phyloP scores from a whole-genome alignment of 2,113 vertebrate species.

The Pterocles orientalis region DNA sequence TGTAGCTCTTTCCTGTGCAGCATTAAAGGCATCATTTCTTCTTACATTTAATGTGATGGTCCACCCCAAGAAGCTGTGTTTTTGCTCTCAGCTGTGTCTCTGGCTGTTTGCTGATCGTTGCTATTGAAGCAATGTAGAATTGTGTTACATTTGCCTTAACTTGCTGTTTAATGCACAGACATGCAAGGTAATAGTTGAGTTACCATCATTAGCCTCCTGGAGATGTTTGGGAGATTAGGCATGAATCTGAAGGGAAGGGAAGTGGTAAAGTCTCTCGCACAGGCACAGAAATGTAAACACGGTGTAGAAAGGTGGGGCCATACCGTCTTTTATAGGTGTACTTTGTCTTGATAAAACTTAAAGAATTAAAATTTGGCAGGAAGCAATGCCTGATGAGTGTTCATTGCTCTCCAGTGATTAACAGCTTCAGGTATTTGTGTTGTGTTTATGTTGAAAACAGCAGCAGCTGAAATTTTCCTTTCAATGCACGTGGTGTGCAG shows the following conservation, averaged over 20 bases:
- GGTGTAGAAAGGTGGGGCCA: not conserved
- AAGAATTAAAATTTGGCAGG: not conserved
- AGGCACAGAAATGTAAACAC: not conserved
- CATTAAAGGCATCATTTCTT: not conserved
- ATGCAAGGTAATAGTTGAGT: not conserved
- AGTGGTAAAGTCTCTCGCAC: not conserved
- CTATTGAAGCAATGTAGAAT: not conserved
- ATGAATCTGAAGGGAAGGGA: not conserved
- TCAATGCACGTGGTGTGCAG: not conserved
- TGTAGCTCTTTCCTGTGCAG: not conserved
- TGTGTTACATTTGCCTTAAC: not conserved
- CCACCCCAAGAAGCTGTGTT: not conserved
- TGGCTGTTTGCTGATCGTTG: not conserved
- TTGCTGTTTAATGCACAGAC: not conserved
- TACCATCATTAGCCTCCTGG: not conserved
- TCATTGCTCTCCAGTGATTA: not conserved
- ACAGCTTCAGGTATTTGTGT: not conserved
- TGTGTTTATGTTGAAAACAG: not conserved
- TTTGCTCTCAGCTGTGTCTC: not conserved
- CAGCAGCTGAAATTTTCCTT: not conserved
- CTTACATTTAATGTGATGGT: not conserved
- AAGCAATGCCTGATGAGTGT: not conserved
- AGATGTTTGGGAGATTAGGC: not conserved
- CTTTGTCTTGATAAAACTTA: not conserved
- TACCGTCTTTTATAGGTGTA: not conserved